Percentiles rank a stretch among this genome's conserved stretches.
Conservation (phyloP, 1,140 invertebrate species). For the Alviniconcha marisindica region DNA sequence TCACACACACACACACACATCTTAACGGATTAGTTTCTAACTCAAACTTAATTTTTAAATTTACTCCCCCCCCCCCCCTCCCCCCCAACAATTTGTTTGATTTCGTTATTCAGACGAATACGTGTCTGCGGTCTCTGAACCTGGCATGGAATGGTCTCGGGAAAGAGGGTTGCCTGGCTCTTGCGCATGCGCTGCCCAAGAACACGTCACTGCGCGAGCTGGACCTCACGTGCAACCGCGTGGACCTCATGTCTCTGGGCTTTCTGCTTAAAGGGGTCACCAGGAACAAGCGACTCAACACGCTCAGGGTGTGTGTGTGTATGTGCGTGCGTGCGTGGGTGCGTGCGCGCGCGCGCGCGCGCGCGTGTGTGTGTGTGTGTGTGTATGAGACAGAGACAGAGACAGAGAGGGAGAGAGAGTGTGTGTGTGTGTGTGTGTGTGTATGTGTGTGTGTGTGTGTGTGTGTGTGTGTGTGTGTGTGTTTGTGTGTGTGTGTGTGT, state of each 20-base stretch:
- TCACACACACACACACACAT: too few relatives aligned
- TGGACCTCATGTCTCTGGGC: slow-evolving; percentile 59
- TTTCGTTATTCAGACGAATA: too few relatives aligned
- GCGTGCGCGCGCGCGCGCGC: too few relatives aligned
- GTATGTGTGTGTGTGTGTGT: too few relatives aligned
- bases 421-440: background rate
- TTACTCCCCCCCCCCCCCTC: too few relatives aligned
- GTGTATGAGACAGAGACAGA: background rate
- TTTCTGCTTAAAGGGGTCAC: slow-evolving; percentile 61
- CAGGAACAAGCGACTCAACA: slow-evolving; percentile 52
- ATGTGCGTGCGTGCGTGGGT: too few relatives aligned
- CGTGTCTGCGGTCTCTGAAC: slow-evolving; percentile 56
- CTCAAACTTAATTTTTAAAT: too few relatives aligned
- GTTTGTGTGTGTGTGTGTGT: too few relatives aligned
- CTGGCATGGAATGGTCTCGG: slow-evolving; percentile 72
- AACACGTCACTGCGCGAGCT: slow-evolving; percentile 60
- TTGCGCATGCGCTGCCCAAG: slow-evolving; percentile 57
- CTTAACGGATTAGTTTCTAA: too few relatives aligned
- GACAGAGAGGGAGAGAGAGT: background rate
- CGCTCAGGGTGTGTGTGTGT: slow-evolving; percentile 53
- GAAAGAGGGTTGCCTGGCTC: slow-evolving; percentile 64
- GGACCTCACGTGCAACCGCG: slow-evolving; percentile 66
- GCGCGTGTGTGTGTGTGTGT: too few relatives aligned
- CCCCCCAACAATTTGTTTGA: too few relatives aligned
- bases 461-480: too few relatives aligned